These are phyloP conservation scores for Isoperla grammatica DNA, from an alignment of 2,888 invertebrate genomes.

Conservation along the genomic window DNA sequence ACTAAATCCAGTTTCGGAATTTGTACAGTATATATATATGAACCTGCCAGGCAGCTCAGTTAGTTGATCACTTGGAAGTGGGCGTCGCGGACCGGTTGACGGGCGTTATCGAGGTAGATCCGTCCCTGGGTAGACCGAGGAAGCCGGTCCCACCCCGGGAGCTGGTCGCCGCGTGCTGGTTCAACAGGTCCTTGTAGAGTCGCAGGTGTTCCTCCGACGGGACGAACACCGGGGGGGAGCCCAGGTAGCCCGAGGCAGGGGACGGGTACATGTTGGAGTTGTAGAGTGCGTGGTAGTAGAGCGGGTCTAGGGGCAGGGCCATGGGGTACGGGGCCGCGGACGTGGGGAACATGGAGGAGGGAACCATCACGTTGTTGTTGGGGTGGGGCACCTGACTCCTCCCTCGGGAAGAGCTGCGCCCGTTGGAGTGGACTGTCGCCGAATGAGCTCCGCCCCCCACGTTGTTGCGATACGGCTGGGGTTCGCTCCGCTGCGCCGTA, in stretches of 20 bases:
- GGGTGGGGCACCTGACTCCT: not conserved
- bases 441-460: constrained; percentile 21
- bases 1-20: constrained; percentile 1
- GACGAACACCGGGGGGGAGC: constrained; percentile 41
- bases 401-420: not conserved
- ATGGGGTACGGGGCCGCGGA: not conserved
- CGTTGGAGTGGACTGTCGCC: not conserved
- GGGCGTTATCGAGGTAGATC: constrained; percentile 44
- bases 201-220: constrained; percentile 49
- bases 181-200: constrained; percentile 49
- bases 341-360: constrained; percentile 18
- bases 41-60: not conserved
- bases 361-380: constrained; percentile 13
- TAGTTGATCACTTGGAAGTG: constrained; percentile 41
- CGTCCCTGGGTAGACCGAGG: constrained; percentile 39
- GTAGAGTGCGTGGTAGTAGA: constrained; percentile 47
- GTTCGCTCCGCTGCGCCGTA: too few relatives aligned
- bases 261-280: constrained; percentile 43
- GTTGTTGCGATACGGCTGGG: not conserved
- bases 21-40: not conserved
- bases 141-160: constrained; percentile 23
- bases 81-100: constrained; percentile 41
- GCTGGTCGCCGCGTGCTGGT: constrained; percentile 21
- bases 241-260: constrained; percentile 23
- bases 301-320: constrained; percentile 19